Evolutionary conservation across 2,113 vertebrate species (phyloP).

Genomic region (Pelobates fuscus): DNA sequence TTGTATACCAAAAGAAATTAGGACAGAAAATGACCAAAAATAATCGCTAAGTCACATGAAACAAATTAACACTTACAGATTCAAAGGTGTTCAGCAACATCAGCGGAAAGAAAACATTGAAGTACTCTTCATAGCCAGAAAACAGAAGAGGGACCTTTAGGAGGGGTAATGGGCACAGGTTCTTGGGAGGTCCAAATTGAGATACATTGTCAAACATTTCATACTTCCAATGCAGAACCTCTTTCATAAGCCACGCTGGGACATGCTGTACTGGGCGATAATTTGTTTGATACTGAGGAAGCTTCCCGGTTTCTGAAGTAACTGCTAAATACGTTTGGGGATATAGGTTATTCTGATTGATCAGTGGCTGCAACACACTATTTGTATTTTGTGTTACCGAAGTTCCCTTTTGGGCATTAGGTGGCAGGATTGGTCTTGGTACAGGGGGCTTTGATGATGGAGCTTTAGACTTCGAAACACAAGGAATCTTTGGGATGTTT

Average conservation of each 20-base stretch:
- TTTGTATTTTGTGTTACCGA: background rate
- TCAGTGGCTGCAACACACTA: constrained; percentile 23
- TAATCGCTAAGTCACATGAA: no score
- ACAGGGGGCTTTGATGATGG: fast-evolving
- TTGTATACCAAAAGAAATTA: no score
- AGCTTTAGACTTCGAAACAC: constrained; percentile 61
- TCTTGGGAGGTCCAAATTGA: constrained; percentile 66
- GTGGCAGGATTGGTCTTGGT: constrained; percentile 1
- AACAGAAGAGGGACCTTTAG: constrained; percentile 71
- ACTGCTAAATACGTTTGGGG: background rate
- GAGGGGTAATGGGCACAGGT: constrained; percentile 65
- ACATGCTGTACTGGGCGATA: constrained; percentile 48
- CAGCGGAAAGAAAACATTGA: constrained; percentile 74
- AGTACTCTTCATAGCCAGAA: constrained; percentile 71
- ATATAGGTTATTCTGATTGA: background rate
- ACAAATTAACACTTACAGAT: constrained; percentile 67
- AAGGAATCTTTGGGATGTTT: constrained; percentile 34
- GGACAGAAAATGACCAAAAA: no score
- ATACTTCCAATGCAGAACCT: constrained; percentile 74
- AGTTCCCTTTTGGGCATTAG: background rate
- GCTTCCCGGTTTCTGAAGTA: background rate
- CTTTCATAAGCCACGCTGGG: constrained; percentile 61
- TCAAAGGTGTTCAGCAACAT: constrained; percentile 81
- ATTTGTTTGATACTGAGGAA: constrained; percentile 1
- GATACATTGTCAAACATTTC: constrained; percentile 69